phyloP scores from a whole-genome alignment of 2,113 vertebrate species.

The Tachysurus vachellii region DNA sequence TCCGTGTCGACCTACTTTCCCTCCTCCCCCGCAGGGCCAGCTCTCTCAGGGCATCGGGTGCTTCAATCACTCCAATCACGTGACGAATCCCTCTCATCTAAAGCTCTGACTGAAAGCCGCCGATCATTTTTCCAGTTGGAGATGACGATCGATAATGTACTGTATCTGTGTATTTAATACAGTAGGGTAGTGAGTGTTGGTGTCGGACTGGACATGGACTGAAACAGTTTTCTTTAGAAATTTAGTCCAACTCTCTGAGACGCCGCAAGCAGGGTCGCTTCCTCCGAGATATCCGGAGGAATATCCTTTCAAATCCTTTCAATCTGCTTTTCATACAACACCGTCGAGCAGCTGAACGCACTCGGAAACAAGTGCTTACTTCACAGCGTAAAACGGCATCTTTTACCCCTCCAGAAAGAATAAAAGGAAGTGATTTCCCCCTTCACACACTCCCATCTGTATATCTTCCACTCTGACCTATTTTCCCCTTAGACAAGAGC shows the following conservation, averaged over 20 bases:
- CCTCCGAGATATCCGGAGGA: not conserved
- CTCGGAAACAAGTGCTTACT: not conserved
- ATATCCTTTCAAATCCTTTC: not conserved
- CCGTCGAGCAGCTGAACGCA: not conserved
- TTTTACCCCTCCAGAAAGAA: not conserved
- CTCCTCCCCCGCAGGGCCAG: slow-evolving; percentile 17
- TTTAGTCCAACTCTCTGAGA: not conserved
- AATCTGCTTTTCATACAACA: not conserved
- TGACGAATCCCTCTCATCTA: slow-evolving; percentile 16
- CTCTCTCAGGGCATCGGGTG: not conserved
- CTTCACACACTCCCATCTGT: slow-evolving; percentile 2
- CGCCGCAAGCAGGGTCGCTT: not conserved
- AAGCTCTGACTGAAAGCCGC: slow-evolving; percentile 6
- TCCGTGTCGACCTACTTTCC: slow-evolving; percentile 32
- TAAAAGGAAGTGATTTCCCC: not conserved
- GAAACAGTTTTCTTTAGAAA: not conserved
- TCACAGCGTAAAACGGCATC: slow-evolving; percentile 9
- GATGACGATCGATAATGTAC: not conserved
- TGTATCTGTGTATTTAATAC: not conserved
- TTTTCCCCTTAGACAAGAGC: slow-evolving; percentile 22
- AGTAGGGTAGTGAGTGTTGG: not conserved
- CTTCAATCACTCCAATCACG: slow-evolving; percentile 9
- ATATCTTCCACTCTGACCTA: slow-evolving; percentile 19
- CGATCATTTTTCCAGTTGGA: not conserved
- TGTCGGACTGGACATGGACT: not conserved